Evolutionary conservation across 1,140 invertebrate species (phyloP), one percentile per base, ranked within the genome.

Genomic region (Drosophila subpulchrella): DNA sequence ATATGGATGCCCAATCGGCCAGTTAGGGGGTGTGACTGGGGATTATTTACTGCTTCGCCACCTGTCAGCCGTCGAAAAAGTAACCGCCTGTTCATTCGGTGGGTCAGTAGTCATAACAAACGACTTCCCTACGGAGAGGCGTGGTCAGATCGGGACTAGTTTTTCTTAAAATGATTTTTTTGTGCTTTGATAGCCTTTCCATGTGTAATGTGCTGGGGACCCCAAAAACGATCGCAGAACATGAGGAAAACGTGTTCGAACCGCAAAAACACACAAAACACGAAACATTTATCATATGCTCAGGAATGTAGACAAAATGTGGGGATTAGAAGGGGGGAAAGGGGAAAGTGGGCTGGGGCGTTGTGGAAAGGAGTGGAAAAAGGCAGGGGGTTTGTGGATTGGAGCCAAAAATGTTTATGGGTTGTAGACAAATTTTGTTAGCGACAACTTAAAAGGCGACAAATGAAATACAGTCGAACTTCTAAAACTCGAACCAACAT

Each of bases 211-310:
- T 41, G 51, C 27, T 6, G 61, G 56, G n/a, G 27, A 17, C 48
- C 41, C 44, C 13, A 53, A 12, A 78, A 78, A 58, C 54, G 54
- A 68, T 67, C 65, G 71, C 72, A 84, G 81, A 84, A 84, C 82
- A 85, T 58, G 79, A 67, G 67, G 61, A 54, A 76, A 84, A 85
- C 78, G 56, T 84, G 81, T 81, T 85, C 53, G 36, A 51, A 41
- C 39, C 41, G 55, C 75, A 68, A 59, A 73, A 34, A 46, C 46
- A 27, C 48, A 70, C 54, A 71, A 51, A 65, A 85, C 81, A 85
- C 74, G 74, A 81, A 75, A 81, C 81, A 84, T 84, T 81, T 84
- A 81, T 85, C 81, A 84, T 83, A 56, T 50, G 32, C 46, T 13
- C 36, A 51, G 58, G 36, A 46, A 62, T 54, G 51, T 30, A 38